Percentiles rank a stretch among this genome's conserved stretches.
phyloP scores from a whole-genome alignment of 2,888 invertebrate genomes.

The Allygus modestus region DNA sequence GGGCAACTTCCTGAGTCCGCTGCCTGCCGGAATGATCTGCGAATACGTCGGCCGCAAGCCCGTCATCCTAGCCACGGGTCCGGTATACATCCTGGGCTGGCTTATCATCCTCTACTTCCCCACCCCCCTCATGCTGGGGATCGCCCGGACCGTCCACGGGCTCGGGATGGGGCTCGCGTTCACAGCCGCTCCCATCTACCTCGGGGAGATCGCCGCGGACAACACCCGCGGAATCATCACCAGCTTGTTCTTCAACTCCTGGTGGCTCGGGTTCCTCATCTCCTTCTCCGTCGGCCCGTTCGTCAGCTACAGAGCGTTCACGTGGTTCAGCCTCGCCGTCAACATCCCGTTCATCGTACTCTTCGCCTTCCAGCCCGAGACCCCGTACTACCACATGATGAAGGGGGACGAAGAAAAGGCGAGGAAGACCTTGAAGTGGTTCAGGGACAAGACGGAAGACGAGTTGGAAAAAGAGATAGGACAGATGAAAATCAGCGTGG shows the following conservation, averaged over 20 bases:
- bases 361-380: constrained; percentile 80
- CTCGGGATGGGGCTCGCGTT: constrained; percentile 67
- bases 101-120: constrained; percentile 67
- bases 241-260: constrained; percentile 69
- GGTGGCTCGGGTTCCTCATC: constrained; percentile 67
- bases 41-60: constrained; percentile 68
- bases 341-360: constrained; percentile 76
- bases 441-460: constrained; percentile 59
- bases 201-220: constrained; percentile 70
- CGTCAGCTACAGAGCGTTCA: constrained; percentile 73
- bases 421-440: constrained; percentile 69
- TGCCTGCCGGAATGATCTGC: constrained; percentile 64
- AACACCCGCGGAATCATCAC: constrained; percentile 69
- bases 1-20: constrained; percentile 60
- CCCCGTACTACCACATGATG: constrained; percentile 80
- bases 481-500: constrained; percentile 65
- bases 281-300: constrained; percentile 68
- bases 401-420: constrained; percentile 76
- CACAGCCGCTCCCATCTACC: constrained; percentile 69
- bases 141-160: constrained; percentile 65
- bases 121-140: constrained; percentile 65
- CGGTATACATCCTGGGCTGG: constrained; percentile 68
- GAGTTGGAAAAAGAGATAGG: constrained; percentile 65
- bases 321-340: constrained; percentile 75
- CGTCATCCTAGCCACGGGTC: constrained; percentile 66